Percentiles rank a stretch among this genome's conserved stretches.
Conservation (phyloP, 2,888 invertebrate genomes). For the Cerceris rybyensis region DNA sequence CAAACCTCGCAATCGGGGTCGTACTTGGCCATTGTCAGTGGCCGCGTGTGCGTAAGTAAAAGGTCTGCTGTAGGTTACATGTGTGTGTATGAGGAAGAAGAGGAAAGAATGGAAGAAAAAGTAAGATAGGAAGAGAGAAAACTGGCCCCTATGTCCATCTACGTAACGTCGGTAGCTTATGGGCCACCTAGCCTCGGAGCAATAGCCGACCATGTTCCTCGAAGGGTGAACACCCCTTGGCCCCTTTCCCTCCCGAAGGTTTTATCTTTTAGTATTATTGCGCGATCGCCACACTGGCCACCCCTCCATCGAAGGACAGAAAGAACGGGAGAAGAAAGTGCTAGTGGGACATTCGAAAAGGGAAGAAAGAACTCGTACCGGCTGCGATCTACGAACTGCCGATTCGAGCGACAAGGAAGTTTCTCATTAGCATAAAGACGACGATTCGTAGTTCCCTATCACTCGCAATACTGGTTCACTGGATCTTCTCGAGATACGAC, state of each 20-base stretch:
- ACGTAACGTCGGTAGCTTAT: constrained; percentile 74
- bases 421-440: constrained; percentile 66
- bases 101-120: constrained; percentile 27
- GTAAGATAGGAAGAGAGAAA: constrained; percentile 7
- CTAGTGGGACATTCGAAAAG: constrained; percentile 13
- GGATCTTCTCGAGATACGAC: constrained; percentile 1
- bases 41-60: constrained; percentile 5
- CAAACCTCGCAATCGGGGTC: constrained; percentile 62
- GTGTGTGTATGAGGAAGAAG: constrained; percentile 33
- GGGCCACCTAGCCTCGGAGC: constrained; percentile 70
- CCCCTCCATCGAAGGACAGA: constrained; percentile 46
- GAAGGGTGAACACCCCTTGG: constrained; percentile 70
- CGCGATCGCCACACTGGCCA: constrained; percentile 77
- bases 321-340: constrained; percentile 33
- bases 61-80: background rate
- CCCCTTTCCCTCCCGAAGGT: constrained; percentile 66
- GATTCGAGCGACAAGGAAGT: constrained; percentile 43
- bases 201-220: constrained; percentile 69
- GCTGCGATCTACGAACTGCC: constrained; percentile 58
- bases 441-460: constrained; percentile 21
- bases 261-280: constrained; percentile 82
- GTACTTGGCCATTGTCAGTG: constrained; percentile 51
- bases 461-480: constrained; percentile 19
- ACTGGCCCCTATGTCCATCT: constrained; percentile 61
- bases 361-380: constrained; percentile 28